These are phyloP conservation scores for Leucoraja ocellata DNA, from an alignment of 2,797 vertebrate genomes.

Conservation along the genomic window DNA sequence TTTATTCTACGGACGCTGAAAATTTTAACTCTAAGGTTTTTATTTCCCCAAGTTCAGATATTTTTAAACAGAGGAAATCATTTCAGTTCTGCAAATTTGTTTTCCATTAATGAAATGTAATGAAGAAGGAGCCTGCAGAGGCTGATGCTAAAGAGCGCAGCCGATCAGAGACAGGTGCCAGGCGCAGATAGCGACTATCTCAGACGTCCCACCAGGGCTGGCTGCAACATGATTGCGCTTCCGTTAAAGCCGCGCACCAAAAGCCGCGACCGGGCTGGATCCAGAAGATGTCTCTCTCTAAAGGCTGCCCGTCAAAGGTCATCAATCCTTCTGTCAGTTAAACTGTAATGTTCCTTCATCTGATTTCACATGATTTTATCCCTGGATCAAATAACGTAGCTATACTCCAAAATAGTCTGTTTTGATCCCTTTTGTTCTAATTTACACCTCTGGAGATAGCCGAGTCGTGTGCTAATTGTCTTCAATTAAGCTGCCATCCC, in stretches of 20 bases:
- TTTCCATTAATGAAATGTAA: slow-evolving; percentile 29
- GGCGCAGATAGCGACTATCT: slow-evolving; percentile 30
- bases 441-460: neutral
- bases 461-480: slow-evolving; percentile 50
- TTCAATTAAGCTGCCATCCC: slow-evolving; percentile 51
- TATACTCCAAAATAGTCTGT: slow-evolving; percentile 43
- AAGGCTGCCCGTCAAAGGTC: slow-evolving; percentile 13
- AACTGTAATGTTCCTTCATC: slow-evolving; percentile 43
- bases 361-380: slow-evolving; percentile 44
- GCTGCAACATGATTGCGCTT: slow-evolving; percentile 3
- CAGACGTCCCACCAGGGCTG: neutral
- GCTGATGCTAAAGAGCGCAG: neutral
- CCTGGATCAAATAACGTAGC: slow-evolving; percentile 43
- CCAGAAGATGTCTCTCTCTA: neutral
- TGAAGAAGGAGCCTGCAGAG: neutral
- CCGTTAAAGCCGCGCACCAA: slow-evolving; percentile 7
- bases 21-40: neutral
- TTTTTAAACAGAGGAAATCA: neutral
- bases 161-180: slow-evolving; percentile 30
- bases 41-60: neutral
- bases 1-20: neutral
- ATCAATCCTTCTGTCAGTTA: slow-evolving; percentile 45
- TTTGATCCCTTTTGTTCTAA: slow-evolving; percentile 45
- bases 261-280: neutral
- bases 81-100: slow-evolving; percentile 4